Evolutionary conservation across 2,888 invertebrate genomes (phyloP).

Genomic region (Epinotia brunnichana): DNA sequence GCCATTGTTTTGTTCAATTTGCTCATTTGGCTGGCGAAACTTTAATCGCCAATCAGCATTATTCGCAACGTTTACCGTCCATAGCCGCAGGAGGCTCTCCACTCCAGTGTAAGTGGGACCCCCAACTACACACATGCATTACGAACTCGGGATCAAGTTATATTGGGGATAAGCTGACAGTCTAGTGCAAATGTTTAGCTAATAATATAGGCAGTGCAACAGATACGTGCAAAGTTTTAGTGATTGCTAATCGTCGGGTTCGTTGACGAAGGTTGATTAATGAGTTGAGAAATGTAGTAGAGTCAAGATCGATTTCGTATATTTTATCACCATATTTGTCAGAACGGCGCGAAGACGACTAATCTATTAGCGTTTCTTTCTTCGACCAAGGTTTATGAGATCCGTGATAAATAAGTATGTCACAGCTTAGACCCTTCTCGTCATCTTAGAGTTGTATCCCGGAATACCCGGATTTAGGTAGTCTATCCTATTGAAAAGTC

Average conservation of each 20-base stretch:
- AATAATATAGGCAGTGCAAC: background rate
- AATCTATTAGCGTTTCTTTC: too few relatives aligned
- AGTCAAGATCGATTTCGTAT: background rate
- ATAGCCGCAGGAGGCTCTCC: background rate
- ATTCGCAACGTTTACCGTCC: background rate
- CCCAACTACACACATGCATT: background rate
- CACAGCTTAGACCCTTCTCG: too few relatives aligned
- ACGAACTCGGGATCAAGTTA: background rate
- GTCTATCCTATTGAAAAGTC: too few relatives aligned
- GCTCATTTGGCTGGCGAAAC: conserved; percentile 1
- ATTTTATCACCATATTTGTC: too few relatives aligned
- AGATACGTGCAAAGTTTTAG: conserved; percentile 12
- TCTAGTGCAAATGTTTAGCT: background rate
- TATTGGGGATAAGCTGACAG: background rate
- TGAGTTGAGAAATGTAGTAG: background rate
- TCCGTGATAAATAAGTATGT: too few relatives aligned
- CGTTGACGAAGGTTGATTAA: background rate
- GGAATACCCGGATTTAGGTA: too few relatives aligned
- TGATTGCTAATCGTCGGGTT: conserved; percentile 15
- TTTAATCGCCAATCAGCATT: background rate
- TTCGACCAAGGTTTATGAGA: too few relatives aligned
- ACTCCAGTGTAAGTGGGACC: background rate
- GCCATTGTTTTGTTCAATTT: conserved; percentile 8
- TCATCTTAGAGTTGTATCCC: too few relatives aligned
- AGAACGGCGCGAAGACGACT: too few relatives aligned